Base-by-base conservation (phyloP, 2,113 vertebrate genomes). In the Gallinago media region DNA sequence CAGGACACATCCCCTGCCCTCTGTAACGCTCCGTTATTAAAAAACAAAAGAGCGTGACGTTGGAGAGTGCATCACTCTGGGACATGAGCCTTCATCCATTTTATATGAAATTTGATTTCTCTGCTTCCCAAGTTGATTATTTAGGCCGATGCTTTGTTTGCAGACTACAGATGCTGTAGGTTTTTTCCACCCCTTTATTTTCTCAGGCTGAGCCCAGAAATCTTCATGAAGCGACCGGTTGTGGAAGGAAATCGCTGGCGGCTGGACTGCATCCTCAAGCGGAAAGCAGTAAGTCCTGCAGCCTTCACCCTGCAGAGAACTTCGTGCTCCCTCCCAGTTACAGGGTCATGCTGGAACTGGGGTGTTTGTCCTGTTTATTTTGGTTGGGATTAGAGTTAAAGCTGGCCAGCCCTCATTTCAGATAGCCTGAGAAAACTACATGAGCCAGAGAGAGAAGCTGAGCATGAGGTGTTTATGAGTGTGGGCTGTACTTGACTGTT, bases 171-270 rank as follows among this genome's bases (percentile, higher is more conserved):
- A 47, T 61, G 26, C 85, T 65, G 20, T 94, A 5, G 15, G 10
- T 54, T 54, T 5, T 49, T 79, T 83, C 91, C 59, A 80, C 73
- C 49, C 8, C 42, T 95, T 95, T 86, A 3, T 96, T 90, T 96
- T 92, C 94, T 83, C 84, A 98, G 99, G 99, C 94, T 99, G 92
- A 99, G 99, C 98, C 99, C 99, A 49, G 99, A 99, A 97, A 99
- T 99, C 94, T 99, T 99, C 95, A 97, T 99, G 90, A 99, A 99
- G 96, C 98, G 99, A 26, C 99, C 99, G 0, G 99, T 99, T 15
- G 99, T 99, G 25, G 99, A 99, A 94, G 99, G 99, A 26, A 99
- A 99, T 96, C 98, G 97, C 77, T 99, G 99, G 99, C 98, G 99
- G 56, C 97, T 99, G 72, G 99, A 99, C 97, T 99, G 96, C 94